phyloP scores from a whole-genome alignment of 1,140 invertebrate genomes.

The Xylocopa sonorina region DNA sequence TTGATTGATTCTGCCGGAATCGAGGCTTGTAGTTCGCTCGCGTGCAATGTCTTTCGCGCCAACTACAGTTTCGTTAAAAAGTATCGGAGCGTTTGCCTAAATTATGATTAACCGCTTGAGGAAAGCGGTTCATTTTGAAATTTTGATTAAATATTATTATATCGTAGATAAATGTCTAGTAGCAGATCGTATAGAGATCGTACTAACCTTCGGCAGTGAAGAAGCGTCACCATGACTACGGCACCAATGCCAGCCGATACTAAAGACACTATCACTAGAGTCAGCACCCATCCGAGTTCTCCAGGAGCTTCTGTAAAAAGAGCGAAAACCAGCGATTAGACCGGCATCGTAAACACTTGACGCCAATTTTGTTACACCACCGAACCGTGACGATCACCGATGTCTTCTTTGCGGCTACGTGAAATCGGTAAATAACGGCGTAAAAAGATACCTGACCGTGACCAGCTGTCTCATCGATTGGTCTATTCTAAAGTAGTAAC shows the following conservation, averaged over 20 bases:
- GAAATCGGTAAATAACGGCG: not conserved
- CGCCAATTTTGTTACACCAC: not conserved
- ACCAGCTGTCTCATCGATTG: not conserved
- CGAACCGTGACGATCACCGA: not conserved
- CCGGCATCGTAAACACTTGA: not conserved
- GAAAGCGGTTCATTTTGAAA: too few species aligned
- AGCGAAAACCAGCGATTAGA: conserved; percentile 8
- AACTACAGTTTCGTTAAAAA: not conserved
- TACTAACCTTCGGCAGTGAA: conserved; percentile 82
- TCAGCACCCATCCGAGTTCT: conserved; percentile 82
- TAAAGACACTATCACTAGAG: conserved; percentile 82
- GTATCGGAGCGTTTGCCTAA: too few species aligned
- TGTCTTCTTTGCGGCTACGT: not conserved
- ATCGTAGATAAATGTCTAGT: too few species aligned
- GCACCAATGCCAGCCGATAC: conserved; percentile 83
- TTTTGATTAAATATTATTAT: too few species aligned
- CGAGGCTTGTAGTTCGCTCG: not conserved
- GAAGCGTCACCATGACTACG: conserved; percentile 82
- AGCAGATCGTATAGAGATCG: too few species aligned
- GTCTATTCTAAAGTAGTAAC: not conserved
- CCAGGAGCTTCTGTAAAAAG: conserved; percentile 79
- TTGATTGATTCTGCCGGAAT: conserved; percentile 20
- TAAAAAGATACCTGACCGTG: not conserved
- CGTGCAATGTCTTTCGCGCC: too few species aligned
- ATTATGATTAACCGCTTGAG: too few species aligned